phyloP scores from a whole-genome alignment of 2,797 vertebrate species.

The Rousettus madagascariensis region DNA sequence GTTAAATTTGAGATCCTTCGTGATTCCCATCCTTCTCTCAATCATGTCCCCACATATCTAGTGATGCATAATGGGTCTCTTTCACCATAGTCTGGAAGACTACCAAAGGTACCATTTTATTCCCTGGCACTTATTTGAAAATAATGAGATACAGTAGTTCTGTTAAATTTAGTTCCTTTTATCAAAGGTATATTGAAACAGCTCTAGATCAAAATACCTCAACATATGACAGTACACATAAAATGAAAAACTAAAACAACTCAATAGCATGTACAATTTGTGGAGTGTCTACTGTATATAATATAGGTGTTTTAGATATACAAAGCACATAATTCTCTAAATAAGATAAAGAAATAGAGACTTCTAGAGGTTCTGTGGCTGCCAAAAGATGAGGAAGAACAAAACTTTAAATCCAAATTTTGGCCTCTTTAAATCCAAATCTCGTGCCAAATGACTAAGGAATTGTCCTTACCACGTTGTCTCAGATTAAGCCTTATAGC shows the following conservation, averaged over 20 bases:
- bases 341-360: neutral
- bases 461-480: neutral
- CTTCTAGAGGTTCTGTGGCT: neutral
- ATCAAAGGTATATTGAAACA: neutral
- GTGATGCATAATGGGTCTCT: neutral
- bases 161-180: conserved; percentile 15
- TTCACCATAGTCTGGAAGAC: neutral
- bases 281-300: neutral
- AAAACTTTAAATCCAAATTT: neutral
- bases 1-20: neutral
- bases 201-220: neutral
- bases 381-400: neutral
- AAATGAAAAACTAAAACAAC: neutral
- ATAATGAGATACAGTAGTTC: neutral
- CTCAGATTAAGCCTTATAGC: neutral
- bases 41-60: neutral
- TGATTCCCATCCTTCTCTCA: neutral
- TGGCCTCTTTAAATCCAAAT: neutral
- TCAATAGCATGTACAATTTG: neutral
- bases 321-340: neutral
- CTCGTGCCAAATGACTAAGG: neutral
- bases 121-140: neutral
- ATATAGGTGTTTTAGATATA: neutral
- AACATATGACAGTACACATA: neutral
- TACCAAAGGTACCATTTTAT: neutral